Evolutionary conservation across 2,113 vertebrate genomes (phyloP).

Genomic region (Takifugu bimaculatus): DNA sequence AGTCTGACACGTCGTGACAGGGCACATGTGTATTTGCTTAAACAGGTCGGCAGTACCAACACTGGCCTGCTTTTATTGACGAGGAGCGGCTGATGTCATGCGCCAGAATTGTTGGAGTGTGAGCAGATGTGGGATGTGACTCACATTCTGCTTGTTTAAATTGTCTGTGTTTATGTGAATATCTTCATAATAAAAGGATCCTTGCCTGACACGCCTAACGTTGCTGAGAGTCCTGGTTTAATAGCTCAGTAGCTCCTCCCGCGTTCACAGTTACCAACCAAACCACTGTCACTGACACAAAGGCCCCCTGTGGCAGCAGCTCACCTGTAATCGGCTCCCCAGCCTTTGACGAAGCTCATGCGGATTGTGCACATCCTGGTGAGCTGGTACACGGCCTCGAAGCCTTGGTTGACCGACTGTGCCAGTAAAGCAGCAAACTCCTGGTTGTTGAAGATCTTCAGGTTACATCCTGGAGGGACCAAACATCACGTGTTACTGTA

Average conservation of each 20-base stretch:
- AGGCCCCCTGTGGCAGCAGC: background rate
- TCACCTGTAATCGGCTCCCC: slow-evolving; percentile 98
- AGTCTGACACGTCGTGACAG: slow-evolving; percentile 65
- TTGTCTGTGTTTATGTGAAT: slow-evolving; percentile 41
- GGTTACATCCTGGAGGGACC: slow-evolving; percentile 84
- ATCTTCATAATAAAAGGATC: background rate
- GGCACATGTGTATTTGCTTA: slow-evolving; percentile 68
- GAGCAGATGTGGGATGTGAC: slow-evolving; percentile 45
- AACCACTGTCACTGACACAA: background rate
- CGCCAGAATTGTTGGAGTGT: slow-evolving; percentile 30
- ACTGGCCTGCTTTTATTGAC: slow-evolving; percentile 36
- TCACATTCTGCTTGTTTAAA: slow-evolving; percentile 47
- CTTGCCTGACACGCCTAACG: background rate
- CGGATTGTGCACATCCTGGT: slow-evolving; percentile 98
- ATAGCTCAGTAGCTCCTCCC: background rate
- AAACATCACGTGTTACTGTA: background rate
- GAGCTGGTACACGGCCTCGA: slow-evolving; percentile 96
- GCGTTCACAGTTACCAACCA: background rate
- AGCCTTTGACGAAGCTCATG: slow-evolving; percentile 99
- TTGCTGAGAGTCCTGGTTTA: background rate
- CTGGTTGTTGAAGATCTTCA: slow-evolving; percentile 99
- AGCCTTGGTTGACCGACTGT: slow-evolving; percentile 97
- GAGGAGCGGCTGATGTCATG: slow-evolving; percentile 29
- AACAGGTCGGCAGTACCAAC: slow-evolving; percentile 50
- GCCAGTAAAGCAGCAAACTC: slow-evolving; percentile 95